phyloP scores from a whole-genome alignment of 2,888 invertebrate genomes.

The Orthonychiurus folsomi region DNA sequence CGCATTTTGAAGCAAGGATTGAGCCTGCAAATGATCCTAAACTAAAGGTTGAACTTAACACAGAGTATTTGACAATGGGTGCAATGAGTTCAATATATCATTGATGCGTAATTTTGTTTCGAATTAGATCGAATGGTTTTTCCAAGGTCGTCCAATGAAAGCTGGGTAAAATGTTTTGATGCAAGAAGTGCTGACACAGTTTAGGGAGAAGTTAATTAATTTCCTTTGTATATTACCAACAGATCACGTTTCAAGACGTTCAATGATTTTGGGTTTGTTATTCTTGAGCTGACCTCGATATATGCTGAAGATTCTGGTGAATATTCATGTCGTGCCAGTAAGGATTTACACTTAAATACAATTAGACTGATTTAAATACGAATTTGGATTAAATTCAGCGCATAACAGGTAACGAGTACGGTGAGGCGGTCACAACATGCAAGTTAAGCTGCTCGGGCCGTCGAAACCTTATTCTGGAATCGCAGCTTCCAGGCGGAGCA shows the following conservation, averaged over 20 bases:
- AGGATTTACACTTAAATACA: slow-evolving; percentile 63
- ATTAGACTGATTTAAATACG: background rate
- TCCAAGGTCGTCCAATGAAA: slow-evolving; percentile 83
- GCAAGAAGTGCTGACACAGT: no score
- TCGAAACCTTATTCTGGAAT: slow-evolving; percentile 63
- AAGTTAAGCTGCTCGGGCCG: slow-evolving; percentile 60
- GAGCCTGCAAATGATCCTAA: slow-evolving; percentile 85
- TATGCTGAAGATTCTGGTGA: slow-evolving; percentile 92
- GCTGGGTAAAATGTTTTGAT: no score
- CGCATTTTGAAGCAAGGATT: slow-evolving; percentile 70
- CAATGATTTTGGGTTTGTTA: slow-evolving; percentile 89
- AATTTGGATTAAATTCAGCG: background rate
- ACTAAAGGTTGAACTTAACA: slow-evolving; percentile 53
- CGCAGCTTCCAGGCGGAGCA: slow-evolving; percentile 82
- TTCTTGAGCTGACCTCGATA: slow-evolving; percentile 81
- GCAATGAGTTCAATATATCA: background rate
- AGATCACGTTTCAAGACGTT: slow-evolving; percentile 86
- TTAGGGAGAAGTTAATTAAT: no score
- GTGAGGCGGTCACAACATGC: slow-evolving; percentile 82
- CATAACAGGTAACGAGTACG: slow-evolving; percentile 63
- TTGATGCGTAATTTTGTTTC: slow-evolving; percentile 7
- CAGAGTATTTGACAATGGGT: background rate
- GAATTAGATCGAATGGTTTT: slow-evolving; percentile 81
- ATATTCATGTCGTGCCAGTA: slow-evolving; percentile 85
- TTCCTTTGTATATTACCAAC: no score